Evolutionary conservation across 1,140 invertebrate genomes (phyloP).

Genomic region (Eubasilissa regina): DNA sequence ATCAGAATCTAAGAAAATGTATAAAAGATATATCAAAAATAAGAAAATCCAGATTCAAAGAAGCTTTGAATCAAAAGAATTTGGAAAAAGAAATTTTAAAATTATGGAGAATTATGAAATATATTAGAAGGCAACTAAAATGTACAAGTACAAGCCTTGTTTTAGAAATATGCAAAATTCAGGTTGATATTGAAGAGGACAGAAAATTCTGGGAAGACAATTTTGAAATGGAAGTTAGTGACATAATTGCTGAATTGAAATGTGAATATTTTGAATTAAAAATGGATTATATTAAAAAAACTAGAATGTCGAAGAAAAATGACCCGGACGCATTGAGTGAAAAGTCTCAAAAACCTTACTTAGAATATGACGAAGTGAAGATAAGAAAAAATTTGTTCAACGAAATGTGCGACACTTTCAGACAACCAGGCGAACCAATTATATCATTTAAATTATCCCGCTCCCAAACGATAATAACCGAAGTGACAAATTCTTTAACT

Average conservation of each 20-base stretch:
- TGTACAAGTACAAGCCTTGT: constrained; percentile 45
- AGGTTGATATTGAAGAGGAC: constrained; percentile 45
- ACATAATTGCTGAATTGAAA: constrained; percentile 54
- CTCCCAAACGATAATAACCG: constrained; percentile 40
- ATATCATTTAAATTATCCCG: constrained; percentile 47
- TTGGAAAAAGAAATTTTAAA: constrained; percentile 47
- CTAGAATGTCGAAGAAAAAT: constrained; percentile 36
- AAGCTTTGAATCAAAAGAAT: constrained; percentile 39
- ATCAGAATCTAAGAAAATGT: constrained; percentile 34
- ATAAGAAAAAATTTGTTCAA: constrained; percentile 50
- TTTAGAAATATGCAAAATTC: constrained; percentile 52
- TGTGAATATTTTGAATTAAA: constrained; percentile 51
- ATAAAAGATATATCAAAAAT: constrained; percentile 53
- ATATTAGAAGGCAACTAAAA: constrained; percentile 46
- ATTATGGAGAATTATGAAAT: constrained; percentile 56
- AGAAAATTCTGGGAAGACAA: constrained; percentile 51
- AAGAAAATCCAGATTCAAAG: constrained; percentile 47
- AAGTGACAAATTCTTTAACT: background rate
- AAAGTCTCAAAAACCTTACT: constrained; percentile 47
- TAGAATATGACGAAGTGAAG: constrained; percentile 52
- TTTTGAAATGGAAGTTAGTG: constrained; percentile 50
- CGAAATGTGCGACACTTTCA: constrained; percentile 44
- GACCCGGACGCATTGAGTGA: constrained; percentile 5
- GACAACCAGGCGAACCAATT: constrained; percentile 52
- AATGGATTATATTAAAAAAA: constrained; percentile 50